These are phyloP conservation scores for Leptothorax acervorum DNA, from an alignment of 2,888 invertebrate species.

Conservation along the genomic window DNA sequence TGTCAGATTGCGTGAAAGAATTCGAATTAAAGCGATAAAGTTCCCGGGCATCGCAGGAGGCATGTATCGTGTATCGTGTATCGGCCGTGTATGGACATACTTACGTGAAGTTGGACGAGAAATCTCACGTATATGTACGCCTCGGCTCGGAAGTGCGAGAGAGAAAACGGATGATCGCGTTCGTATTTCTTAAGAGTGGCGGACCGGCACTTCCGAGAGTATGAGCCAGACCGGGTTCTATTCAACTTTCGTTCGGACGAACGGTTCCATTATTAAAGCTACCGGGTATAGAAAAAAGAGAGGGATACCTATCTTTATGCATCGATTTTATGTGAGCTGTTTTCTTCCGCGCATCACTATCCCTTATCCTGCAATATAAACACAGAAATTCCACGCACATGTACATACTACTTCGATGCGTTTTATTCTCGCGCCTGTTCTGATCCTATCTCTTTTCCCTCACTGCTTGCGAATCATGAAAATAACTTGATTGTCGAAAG, in stretches of 20 bases:
- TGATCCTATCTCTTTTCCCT: neutral
- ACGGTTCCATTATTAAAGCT: conserved; percentile 40
- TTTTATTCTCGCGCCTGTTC: neutral
- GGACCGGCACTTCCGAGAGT: conserved; percentile 18
- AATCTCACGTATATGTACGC: conserved; percentile 1
- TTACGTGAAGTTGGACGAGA: conserved; percentile 49
- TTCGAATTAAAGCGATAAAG: conserved; percentile 57
- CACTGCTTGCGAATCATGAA: neutral
- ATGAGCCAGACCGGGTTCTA: conserved; percentile 31
- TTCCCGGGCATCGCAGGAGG: conserved; percentile 4
- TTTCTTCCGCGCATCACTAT: neutral
- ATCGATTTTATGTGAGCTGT: conserved; percentile 17
- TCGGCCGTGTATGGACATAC: conserved; percentile 42
- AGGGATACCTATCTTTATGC: conserved; percentile 16
- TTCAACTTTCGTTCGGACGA: conserved; percentile 45
- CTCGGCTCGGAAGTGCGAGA: neutral
- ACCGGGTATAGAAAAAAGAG: neutral
- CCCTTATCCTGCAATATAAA: neutral
- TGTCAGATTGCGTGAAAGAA: conserved; percentile 61
- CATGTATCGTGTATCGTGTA: conserved; percentile 49
- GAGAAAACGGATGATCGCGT: conserved; percentile 42
- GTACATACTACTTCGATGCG: neutral
- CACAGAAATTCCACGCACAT: neutral
- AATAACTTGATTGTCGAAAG: neutral
- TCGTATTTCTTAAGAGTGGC: conserved; percentile 45